These are phyloP conservation scores for Xestoiulus laeticollis DNA, from an alignment of 2,888 invertebrate genomes.

Conservation along the genomic window DNA sequence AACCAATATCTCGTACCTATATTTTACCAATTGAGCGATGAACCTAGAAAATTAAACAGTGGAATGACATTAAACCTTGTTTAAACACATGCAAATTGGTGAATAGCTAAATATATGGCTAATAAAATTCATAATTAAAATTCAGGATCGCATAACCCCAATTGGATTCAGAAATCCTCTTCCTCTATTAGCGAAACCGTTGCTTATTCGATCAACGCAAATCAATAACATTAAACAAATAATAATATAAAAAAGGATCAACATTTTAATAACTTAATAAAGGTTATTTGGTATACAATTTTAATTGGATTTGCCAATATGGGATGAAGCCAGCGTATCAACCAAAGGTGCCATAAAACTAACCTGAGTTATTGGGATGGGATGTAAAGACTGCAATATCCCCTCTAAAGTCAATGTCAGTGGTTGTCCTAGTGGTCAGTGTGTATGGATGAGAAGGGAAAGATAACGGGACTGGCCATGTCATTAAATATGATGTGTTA, in stretches of 20 bases:
- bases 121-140: constrained; percentile 30
- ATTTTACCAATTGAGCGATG: background rate
- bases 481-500: constrained; percentile 43
- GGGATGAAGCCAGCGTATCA: background rate
- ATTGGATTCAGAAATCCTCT: background rate
- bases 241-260: background rate
- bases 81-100: background rate
- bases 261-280: background rate
- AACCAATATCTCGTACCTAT: background rate
- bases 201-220: background rate
- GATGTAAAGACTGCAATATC: background rate
- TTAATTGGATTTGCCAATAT: background rate
- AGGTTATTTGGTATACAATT: background rate
- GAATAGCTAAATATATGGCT: background rate
- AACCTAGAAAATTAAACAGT: background rate
- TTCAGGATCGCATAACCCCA: background rate
- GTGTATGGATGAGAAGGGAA: background rate
- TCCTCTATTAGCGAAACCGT: background rate
- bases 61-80: background rate
- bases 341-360: constrained; percentile 2
- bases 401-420: background rate
- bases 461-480: background rate
- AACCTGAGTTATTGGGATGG: background rate
- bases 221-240: background rate
- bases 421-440: background rate